Base-by-base conservation (phyloP, 2,113 vertebrate species). In the Nettapus auritus region DNA sequence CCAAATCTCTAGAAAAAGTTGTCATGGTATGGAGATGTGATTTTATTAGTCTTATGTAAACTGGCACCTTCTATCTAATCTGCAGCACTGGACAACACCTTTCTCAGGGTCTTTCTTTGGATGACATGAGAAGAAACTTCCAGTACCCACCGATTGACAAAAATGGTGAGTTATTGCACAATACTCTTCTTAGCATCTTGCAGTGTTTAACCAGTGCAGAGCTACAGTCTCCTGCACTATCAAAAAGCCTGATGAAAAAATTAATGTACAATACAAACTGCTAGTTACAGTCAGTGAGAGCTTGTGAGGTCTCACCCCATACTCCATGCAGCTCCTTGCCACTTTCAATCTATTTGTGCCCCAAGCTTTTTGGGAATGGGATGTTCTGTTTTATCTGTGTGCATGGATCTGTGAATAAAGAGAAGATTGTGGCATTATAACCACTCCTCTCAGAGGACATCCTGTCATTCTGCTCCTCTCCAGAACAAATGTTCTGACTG, bases 111-210 rank as follows among this genome's bases (percentile, higher is more conserved):
- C 97, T 99, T 73, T 98, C 99, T 57, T 84, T 99, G 96, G 99
- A 99, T 46, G 99, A 99, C 52, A 97, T 99, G 56, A 98, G 98
- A 26, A 98, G 98, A 89, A 98, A 85, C 95, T 98, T 99, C 96
- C 99, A 98, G 93, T 98, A 98, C 80, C 98, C 99, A 4, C 94
- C 98, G 0, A 97, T 98, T 8, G 99, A 99, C 96, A 98, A 98
- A 85, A 99, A 99, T 0, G 98, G 99, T 99, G 97, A 91, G 98
- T 94, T 4, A 1, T 13, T 13, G 69, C 56, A 42, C 40, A n/a
- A 8, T 15, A 8, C 20, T 73, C 18, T 15, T 13, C 62, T n/a
- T 34, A 42, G 59, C 25, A 42, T 3, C 38, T 10, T 3, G 12
- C 23, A 9, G 36, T 31, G 23, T 12, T 42, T n/a, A 38, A 16